Conservation (phyloP, 2,888 invertebrate genomes). For the Sinhomidia bicolor region DNA sequence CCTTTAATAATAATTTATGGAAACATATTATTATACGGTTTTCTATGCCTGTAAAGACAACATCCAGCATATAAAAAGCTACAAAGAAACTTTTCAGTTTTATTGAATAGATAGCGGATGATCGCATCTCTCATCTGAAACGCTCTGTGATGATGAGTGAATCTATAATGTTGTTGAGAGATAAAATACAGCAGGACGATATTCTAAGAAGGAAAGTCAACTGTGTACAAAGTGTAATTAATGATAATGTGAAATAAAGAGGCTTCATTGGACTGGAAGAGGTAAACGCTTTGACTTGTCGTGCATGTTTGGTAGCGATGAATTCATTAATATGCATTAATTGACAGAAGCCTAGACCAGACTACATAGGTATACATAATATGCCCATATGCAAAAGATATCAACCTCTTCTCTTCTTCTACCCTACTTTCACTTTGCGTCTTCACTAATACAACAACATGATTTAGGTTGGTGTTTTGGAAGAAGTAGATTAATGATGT, state of each 20-base stretch:
- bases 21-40: too few species aligned
- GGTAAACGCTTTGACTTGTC: slow-evolving; percentile 63
- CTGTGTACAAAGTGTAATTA: not conserved
- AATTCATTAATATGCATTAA: slow-evolving; percentile 80
- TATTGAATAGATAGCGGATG: too few species aligned
- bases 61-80: too few species aligned
- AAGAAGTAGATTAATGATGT: not conserved
- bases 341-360: slow-evolving; percentile 78
- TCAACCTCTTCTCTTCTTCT: not conserved
- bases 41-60: too few species aligned
- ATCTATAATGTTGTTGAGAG: not conserved
- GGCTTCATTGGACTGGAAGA: slow-evolving; percentile 53
- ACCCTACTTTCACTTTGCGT: not conserved
- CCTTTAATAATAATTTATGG: too few species aligned
- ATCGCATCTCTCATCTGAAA: too few species aligned
- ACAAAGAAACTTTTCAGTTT: too few species aligned
- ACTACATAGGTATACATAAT: too few species aligned
- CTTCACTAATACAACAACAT: too few species aligned
- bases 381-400: too few species aligned
- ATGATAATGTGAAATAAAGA: slow-evolving; percentile 37
- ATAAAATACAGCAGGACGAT: not conserved
- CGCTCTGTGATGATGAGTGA: not conserved
- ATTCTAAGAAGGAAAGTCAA: slow-evolving; percentile 2
- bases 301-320: slow-evolving; percentile 65
- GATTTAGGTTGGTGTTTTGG: too few species aligned